Evolutionary conservation across 2,888 invertebrate genomes (phyloP).

Genomic region (Lasioglossum figueresi): DNA sequence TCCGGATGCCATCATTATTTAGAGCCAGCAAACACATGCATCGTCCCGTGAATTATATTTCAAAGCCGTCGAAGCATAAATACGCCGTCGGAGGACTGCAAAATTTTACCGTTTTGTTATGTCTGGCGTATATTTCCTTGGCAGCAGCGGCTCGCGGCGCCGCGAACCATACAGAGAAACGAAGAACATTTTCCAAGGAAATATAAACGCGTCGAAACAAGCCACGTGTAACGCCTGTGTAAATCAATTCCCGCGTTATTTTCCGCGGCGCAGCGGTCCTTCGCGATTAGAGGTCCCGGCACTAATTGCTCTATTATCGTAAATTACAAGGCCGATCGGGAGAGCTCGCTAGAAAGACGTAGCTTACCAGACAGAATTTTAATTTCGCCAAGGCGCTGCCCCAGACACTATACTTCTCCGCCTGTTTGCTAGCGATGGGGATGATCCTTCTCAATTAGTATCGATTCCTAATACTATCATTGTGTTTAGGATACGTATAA

Average conservation of each 20-base stretch:
- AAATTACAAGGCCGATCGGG: slow-evolving; percentile 34
- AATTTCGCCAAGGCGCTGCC: slow-evolving; percentile 18
- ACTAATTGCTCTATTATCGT: slow-evolving; percentile 48
- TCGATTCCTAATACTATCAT: neutral
- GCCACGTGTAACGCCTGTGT: slow-evolving; percentile 11
- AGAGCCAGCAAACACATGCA: slow-evolving; percentile 29
- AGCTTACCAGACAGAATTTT: slow-evolving; percentile 22
- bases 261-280: neutral
- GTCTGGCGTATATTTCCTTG: neutral
- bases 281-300: slow-evolving; percentile 35
- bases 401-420: neutral
- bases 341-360: slow-evolving; percentile 17
- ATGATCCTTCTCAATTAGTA: neutral
- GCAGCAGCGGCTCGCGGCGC: neutral
- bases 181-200: slow-evolving; percentile 11
- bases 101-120: slow-evolving; percentile 29
- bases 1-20: slow-evolving; percentile 44
- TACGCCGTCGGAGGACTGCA: slow-evolving; percentile 10
- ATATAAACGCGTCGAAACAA: neutral
- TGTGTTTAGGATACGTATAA: neutral
- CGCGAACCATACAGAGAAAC: neutral
- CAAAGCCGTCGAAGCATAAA: slow-evolving; percentile 42
- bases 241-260: slow-evolving; percentile 47
- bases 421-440: neutral
- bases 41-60: slow-evolving; percentile 34